Conservation (phyloP, 2,888 invertebrate species). For the Carabus problematicus region DNA sequence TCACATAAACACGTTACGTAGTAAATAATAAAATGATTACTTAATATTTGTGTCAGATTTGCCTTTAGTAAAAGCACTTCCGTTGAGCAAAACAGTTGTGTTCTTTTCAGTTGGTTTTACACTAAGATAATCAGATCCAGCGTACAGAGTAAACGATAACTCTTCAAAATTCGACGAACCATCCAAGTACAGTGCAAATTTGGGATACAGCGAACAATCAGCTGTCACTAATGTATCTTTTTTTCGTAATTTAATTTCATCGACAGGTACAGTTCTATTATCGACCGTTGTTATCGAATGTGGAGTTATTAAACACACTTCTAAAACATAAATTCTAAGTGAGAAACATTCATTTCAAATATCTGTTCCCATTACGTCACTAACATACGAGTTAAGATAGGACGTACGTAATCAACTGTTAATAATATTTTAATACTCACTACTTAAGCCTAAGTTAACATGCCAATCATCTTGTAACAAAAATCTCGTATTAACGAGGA, state of each 20-base stretch:
- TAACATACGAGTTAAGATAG: neutral
- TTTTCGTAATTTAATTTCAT: slow-evolving; percentile 26
- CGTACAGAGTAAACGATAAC: slow-evolving; percentile 54
- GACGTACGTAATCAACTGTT: too few relatives aligned
- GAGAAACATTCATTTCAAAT: neutral
- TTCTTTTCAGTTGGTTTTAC: slow-evolving; percentile 50
- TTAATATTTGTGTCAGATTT: slow-evolving; percentile 18
- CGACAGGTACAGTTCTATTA: slow-evolving; percentile 54
- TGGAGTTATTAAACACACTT: slow-evolving; percentile 57
- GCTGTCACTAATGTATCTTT: slow-evolving; percentile 51
- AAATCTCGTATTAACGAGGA: slow-evolving; percentile 31
- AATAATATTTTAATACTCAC: slow-evolving; percentile 15
- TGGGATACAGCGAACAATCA: slow-evolving; percentile 56
- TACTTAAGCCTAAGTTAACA: slow-evolving; percentile 29
- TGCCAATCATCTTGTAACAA: slow-evolving; percentile 33
- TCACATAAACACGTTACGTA: neutral
- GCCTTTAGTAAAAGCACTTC: slow-evolving; percentile 43
- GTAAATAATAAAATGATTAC: slow-evolving; percentile 1
- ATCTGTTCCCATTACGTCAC: neutral
- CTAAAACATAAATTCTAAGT: slow-evolving; percentile 45
- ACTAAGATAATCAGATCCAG: slow-evolving; percentile 56
- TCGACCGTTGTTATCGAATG: slow-evolving; percentile 58
- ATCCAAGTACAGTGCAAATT: slow-evolving; percentile 57
- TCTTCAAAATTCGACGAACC: slow-evolving; percentile 46
- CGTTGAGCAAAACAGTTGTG: slow-evolving; percentile 54